A percentile compares a stretch with the other conserved stretches of the same genome.
Conservation (phyloP, 2,797 vertebrate genomes). For the Catamblyrhynchus diadema region DNA sequence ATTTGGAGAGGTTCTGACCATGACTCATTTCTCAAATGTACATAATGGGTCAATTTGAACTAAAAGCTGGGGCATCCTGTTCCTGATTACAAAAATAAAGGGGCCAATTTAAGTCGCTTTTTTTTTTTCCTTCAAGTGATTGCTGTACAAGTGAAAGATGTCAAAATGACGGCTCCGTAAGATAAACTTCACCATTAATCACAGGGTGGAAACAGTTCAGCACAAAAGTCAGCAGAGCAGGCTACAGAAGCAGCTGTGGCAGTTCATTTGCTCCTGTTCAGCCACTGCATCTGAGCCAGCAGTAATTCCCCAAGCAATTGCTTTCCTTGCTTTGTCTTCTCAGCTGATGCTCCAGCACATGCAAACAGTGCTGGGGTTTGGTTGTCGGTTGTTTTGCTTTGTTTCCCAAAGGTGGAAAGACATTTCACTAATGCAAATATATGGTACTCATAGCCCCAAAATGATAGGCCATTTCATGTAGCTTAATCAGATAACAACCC, state of each 20-base stretch:
- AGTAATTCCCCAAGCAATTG: not conserved
- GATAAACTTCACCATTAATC: conserved; percentile 29
- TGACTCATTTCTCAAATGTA: conserved; percentile 48
- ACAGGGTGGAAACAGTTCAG: conserved; percentile 11
- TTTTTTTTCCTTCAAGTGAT: not conserved
- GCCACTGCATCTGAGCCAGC: not conserved
- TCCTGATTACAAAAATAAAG: conserved; percentile 37
- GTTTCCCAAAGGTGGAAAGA: not conserved
- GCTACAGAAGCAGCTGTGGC: not conserved
- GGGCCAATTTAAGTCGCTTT: not conserved
- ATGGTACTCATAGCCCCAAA: not conserved
- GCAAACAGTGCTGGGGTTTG: not conserved
- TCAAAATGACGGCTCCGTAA: not conserved
- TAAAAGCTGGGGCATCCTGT: conserved; percentile 33
- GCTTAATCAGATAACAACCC: not conserved
- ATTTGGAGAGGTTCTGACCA: not conserved
- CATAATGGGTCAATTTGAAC: not conserved
- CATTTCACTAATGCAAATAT: not conserved
- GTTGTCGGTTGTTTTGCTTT: not conserved
- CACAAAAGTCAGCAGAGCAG: not conserved
- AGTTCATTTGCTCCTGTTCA: not conserved
- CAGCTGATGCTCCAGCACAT: not conserved
- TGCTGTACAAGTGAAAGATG: not conserved
- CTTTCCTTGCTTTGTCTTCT: conserved; percentile 13
- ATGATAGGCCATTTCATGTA: not conserved